These are phyloP conservation scores for Paguma larvata DNA, from an alignment of 2,797 vertebrate species.

Conservation along the genomic window DNA sequence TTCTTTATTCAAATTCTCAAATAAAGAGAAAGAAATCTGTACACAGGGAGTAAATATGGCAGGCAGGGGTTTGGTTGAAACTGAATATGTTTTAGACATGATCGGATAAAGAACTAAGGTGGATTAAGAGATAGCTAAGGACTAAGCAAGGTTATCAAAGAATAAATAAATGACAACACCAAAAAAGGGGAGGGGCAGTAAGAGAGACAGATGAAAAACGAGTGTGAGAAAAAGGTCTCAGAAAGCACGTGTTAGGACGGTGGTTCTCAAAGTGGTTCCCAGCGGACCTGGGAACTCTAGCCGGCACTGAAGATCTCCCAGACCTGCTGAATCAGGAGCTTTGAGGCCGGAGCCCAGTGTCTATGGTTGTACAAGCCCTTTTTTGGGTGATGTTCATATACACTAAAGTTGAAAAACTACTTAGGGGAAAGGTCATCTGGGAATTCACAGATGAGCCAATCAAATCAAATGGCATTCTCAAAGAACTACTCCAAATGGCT, in stretches of 20 bases:
- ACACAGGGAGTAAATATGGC: neutral
- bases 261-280: neutral
- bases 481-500: neutral
- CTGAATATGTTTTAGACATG: slow-evolving; percentile 15
- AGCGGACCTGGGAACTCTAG: neutral
- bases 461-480: neutral
- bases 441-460: neutral
- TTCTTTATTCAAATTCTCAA: neutral
- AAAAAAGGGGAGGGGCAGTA: fast-evolving
- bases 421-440: neutral
- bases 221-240: neutral
- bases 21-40: slow-evolving; percentile 16
- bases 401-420: neutral
- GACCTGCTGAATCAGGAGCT: neutral
- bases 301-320: neutral
- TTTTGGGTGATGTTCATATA: neutral
- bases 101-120: slow-evolving; percentile 34
- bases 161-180: slow-evolving; percentile 25
- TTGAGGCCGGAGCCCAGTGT: neutral
- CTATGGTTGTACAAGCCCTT: neutral
- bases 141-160: slow-evolving; percentile 13
- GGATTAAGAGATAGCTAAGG: slow-evolving; percentile 25
- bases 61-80: neutral
- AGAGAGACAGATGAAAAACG: neutral
- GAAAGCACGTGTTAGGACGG: neutral